These are phyloP conservation scores for Melanotaenia nigrans DNA, from an alignment of 2,797 vertebrate genomes.

Conservation along the genomic window DNA sequence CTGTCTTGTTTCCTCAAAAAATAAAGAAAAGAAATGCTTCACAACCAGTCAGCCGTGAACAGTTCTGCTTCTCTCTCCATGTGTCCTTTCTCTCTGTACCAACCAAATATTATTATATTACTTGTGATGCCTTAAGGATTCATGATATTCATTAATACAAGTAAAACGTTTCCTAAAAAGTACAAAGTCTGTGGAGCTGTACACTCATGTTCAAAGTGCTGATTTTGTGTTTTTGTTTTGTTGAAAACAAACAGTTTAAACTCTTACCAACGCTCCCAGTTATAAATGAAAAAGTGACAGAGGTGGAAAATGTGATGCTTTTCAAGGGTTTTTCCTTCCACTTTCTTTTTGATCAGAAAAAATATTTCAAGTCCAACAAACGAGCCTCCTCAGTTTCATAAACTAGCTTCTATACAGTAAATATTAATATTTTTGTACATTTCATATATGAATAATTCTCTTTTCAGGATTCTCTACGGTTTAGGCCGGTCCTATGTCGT, in stretches of 20 bases:
- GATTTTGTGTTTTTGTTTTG: constrained; percentile 1
- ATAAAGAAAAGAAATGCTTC: background rate
- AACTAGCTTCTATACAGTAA: constrained; percentile 45
- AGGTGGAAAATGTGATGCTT: constrained; percentile 38
- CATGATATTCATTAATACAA: constrained; percentile 48
- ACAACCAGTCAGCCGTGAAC: constrained; percentile 11
- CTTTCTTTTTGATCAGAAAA: constrained; percentile 55
- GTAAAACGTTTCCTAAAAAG: constrained; percentile 56
- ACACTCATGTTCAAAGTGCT: constrained; percentile 51
- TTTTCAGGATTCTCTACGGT: constrained; percentile 45
- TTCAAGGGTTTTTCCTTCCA: constrained; percentile 34
- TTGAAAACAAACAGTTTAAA: constrained; percentile 21
- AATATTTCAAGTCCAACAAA: constrained; percentile 58
- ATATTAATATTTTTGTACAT: constrained; percentile 58
- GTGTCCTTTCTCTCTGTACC: constrained; percentile 26
- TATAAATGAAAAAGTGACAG: constrained; percentile 32
- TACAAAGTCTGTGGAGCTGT: constrained; percentile 47
- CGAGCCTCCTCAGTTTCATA: constrained; percentile 30
- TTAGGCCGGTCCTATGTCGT: constrained; percentile 9
- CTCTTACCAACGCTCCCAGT: constrained; percentile 13
- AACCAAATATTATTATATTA: constrained; percentile 52
- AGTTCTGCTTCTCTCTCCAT: constrained; percentile 11
- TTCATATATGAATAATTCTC: constrained; percentile 57
- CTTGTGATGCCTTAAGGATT: constrained; percentile 55
- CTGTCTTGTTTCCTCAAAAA: constrained; percentile 32